Base-by-base conservation (phyloP, 1,140 invertebrate species). In the Drosophila nasuta region DNA sequence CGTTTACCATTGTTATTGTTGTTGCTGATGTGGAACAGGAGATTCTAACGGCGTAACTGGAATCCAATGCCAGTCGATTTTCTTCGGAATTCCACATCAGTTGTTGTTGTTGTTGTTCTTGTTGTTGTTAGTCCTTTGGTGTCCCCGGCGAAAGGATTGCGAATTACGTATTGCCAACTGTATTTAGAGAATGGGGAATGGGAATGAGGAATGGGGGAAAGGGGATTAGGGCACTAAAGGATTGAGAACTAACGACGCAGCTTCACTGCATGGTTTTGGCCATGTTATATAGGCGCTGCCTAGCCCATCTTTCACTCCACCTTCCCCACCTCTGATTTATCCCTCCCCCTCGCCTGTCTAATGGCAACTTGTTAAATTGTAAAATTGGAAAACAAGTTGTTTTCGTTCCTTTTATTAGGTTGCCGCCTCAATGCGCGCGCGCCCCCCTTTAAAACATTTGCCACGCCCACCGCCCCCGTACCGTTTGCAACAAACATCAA, bases 341-440 rank as follows among this genome's bases (percentile, higher is more conserved):
- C 43, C 0, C 64, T 6, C 15, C 28, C 4, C 20, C 46, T 25
- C 4, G 20, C 48, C 25, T 71, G 69, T 90, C 85, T 90, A 89
- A 89, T 89, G 86, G 86, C 79, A 85, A 88, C 88, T 91, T 91
- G 88, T 91, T 91, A 91, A 91, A 91, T 91, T 91, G 88, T 85
- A 91, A 91, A 91, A 91, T 91, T 91, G 88, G 88, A 91, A 91
- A 91, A 91, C 88, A 91, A 91, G 83, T 91, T 91, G 88, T 88
- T 91, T 91, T 91, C 85, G 86, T 89, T 89, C 81, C 85, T 89
- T 89, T 89, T 89, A 89, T 89, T 89, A 89, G 78, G 81, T 90
- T 90, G 86, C 85, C 85, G 85, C 85, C 85, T 88, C 83, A 88
- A 75, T 78, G 87, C 82, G 64, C 77, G 52, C 66, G 66, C 68